A percentile compares a stretch with the other conserved stretches of the same genome.
These are phyloP conservation scores for Martes martes DNA, from an alignment of 2,113 vertebrate species.

Conservation along the genomic window DNA sequence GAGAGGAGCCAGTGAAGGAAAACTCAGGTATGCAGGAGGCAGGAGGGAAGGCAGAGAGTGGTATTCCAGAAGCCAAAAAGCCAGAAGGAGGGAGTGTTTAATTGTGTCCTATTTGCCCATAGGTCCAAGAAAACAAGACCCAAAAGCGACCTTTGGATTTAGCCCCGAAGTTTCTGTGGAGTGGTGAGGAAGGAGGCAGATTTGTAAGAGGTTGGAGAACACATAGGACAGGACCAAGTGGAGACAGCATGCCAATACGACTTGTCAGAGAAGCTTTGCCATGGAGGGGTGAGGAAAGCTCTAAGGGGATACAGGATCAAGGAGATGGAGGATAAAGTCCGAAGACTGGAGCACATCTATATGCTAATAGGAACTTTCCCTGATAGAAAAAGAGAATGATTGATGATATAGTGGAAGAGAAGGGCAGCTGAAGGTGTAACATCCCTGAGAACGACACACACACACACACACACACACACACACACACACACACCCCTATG, in stretches of 20 bases:
- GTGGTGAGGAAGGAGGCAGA: background rate
- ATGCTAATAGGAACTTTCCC: background rate
- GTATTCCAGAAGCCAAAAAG: too few relatives aligned
- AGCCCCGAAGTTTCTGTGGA: background rate
- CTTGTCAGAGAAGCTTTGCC: background rate
- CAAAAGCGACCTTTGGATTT: constrained; percentile 14
- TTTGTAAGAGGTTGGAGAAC: background rate
- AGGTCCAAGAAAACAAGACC: background rate
- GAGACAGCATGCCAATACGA: fast-evolving
- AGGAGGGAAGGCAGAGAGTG: too few relatives aligned
- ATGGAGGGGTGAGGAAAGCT: background rate
- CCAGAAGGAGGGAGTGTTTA: background rate
- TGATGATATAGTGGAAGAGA: background rate
- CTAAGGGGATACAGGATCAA: background rate
- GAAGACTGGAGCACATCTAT: background rate
- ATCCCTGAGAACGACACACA: background rate
- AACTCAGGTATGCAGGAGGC: background rate
- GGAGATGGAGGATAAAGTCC: background rate
- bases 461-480: background rate
- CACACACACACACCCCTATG: background rate
- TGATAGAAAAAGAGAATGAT: background rate
- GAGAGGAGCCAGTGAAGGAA: background rate
- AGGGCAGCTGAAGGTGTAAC: background rate
- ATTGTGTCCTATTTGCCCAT: background rate
- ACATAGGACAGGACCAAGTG: background rate